These are phyloP conservation scores for Lampropteryx suffumata DNA, from an alignment of 2,888 invertebrate species.

Conservation along the genomic window DNA sequence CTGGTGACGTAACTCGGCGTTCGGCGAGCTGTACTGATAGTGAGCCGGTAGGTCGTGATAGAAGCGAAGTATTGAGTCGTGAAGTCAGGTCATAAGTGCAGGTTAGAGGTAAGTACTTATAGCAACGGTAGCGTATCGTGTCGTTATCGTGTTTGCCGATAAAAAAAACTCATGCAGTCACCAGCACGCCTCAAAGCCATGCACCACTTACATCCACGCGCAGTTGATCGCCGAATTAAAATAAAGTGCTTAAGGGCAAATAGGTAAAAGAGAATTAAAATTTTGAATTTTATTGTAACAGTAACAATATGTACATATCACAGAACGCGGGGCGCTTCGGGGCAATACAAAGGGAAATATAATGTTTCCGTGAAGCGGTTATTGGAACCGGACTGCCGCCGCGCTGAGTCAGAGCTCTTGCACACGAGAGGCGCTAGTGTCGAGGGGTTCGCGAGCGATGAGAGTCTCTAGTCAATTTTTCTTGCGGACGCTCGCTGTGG, in stretches of 20 bases:
- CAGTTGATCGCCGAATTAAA: slow-evolving; percentile 52
- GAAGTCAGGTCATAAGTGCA: slow-evolving; percentile 52
- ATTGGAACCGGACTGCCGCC: slow-evolving; percentile 53
- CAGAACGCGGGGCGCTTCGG: slow-evolving; percentile 83
- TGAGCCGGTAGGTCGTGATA: slow-evolving; percentile 44
- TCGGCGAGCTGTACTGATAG: slow-evolving; percentile 33
- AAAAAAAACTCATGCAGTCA: slow-evolving; percentile 74
- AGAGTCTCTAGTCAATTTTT: slow-evolving; percentile 67
- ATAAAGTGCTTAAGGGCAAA: slow-evolving; percentile 61
- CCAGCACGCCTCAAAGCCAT: slow-evolving; percentile 75
- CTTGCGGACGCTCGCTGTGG: slow-evolving; percentile 79
- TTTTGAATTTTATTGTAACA: slow-evolving; percentile 79
- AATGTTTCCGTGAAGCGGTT: slow-evolving; percentile 58
- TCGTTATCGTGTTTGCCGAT: slow-evolving; percentile 49
- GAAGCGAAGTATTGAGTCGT: slow-evolving; percentile 47
- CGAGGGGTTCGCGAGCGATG: slow-evolving; percentile 50
- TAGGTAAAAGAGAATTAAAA: slow-evolving; percentile 61
- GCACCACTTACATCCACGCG: slow-evolving; percentile 75
- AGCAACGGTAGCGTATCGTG: slow-evolving; percentile 33
- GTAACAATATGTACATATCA: slow-evolving; percentile 82
- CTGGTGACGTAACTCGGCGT: slow-evolving; percentile 45
- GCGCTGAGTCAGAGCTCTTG: slow-evolving; percentile 64
- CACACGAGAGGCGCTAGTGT: slow-evolving; percentile 56
- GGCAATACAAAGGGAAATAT: slow-evolving; percentile 55
- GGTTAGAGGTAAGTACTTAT: slow-evolving; percentile 41